A percentile compares a stretch with the other conserved stretches of the same genome.
These are phyloP conservation scores for Hirtodrosophila trivittata DNA, from an alignment of 2,888 invertebrate species.

Conservation along the genomic window DNA sequence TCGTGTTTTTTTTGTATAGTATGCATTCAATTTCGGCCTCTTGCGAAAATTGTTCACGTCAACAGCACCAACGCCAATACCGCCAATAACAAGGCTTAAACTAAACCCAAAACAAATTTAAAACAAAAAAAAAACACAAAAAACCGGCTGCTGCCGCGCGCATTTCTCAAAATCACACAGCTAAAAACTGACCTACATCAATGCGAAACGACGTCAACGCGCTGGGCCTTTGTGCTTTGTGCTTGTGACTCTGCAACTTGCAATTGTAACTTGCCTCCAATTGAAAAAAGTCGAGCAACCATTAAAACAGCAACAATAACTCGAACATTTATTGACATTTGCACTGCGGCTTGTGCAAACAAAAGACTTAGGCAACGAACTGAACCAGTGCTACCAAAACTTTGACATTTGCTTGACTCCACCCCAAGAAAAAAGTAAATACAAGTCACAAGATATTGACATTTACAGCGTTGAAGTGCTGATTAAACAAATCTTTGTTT, in stretches of 20 bases:
- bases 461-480: neutral
- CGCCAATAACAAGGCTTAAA: conserved; percentile 27
- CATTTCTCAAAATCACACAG: conserved; percentile 64
- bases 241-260: conserved; percentile 36
- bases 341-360: conserved; percentile 47
- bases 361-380: conserved; percentile 74
- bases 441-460: conserved; percentile 14
- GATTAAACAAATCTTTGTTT: neutral
- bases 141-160: conserved; percentile 64
- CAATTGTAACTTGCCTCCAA: conserved; percentile 64
- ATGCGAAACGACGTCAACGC: conserved; percentile 48
- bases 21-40: conserved; percentile 30
- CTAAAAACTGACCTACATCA: conserved; percentile 79
- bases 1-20: conserved; percentile 2
- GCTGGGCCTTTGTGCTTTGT: conserved; percentile 38
- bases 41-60: conserved; percentile 66
- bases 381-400: conserved; percentile 4
- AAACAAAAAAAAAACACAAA: conserved; percentile 27
- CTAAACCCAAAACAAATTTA: conserved; percentile 3
- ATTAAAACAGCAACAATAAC: conserved; percentile 14
- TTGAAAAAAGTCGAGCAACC: conserved; percentile 56
- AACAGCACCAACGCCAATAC: conserved; percentile 23
- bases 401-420: conserved; percentile 28
- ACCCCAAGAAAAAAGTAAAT: conserved; percentile 4
- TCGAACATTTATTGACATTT: conserved; percentile 56